phyloP scores from a whole-genome alignment of 2,888 invertebrate species.

The Mechanitis mazaeus region DNA sequence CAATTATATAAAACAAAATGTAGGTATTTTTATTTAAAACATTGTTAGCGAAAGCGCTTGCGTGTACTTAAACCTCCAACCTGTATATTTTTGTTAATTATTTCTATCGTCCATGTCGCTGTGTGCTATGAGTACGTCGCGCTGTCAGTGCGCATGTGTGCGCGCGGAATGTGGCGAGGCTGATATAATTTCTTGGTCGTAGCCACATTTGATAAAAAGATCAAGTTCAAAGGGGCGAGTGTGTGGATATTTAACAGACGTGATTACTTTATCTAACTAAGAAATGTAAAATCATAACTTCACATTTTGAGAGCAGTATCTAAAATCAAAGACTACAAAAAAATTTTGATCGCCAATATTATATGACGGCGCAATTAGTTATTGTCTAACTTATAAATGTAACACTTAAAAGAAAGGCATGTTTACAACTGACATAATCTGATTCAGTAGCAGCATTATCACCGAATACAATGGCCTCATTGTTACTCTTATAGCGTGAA shows the following conservation, averaged over 20 bases:
- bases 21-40: not conserved
- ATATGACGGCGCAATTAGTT: not conserved
- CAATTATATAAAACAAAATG: not conserved
- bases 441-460: slow-evolving; percentile 51
- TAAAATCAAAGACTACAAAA: not conserved
- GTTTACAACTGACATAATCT: slow-evolving; percentile 53
- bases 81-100: not conserved
- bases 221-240: slow-evolving; percentile 71
- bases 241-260: slow-evolving; percentile 33
- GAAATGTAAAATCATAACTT: no score
- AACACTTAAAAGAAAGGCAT: slow-evolving; percentile 33
- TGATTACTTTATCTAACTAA: not conserved
- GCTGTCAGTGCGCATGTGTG: slow-evolving; percentile 35
- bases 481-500: slow-evolving; percentile 37
- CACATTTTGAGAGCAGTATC: no score
- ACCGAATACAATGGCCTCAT: slow-evolving; percentile 45
- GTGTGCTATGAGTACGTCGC: slow-evolving; percentile 1
- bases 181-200: slow-evolving; percentile 62
- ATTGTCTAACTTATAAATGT: not conserved
- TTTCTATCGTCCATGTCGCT: not conserved
- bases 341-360: slow-evolving; percentile 1
- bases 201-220: slow-evolving; percentile 67
- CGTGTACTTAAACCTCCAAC: no score
- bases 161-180: slow-evolving; percentile 60
- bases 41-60: not conserved